Base-by-base conservation (phyloP, 2,888 invertebrate species). In the Rotaria socialis region DNA sequence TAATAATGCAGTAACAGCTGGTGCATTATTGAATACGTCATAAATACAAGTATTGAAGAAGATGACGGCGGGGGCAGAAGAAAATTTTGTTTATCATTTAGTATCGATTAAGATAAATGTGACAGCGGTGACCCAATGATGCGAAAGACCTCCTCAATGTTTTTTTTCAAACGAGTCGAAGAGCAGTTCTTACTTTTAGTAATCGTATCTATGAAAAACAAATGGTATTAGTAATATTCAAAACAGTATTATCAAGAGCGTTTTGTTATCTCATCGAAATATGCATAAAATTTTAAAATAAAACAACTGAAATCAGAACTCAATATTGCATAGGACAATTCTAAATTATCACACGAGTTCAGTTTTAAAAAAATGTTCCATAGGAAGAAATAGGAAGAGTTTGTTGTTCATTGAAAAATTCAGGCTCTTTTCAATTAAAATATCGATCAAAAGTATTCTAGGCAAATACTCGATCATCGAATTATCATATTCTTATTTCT, bases 51-150 rank as follows among this genome's bases (percentile, higher is more conserved):
- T 60, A 60, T 60, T 60, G 58, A 60, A 27, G n/a, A 67, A 67
- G 67, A 35, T 41, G 27, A 27, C 1, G 35, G 35, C 35, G 67
- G 67, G 35, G 67, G 35, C 4, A 41, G 35, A 67, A 19, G 35
- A 67, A 67, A 67, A 67, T 35, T 16, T 35, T 67, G 35, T 67
- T 27, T 27, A 35, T 35, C 35, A 27, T 67, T 67, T 67, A 67
- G 67, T 67, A 67, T 67, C 67, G 67, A 67, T 67, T 67, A 67
- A 67, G 6, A 67, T 1, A 67, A 67, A 67, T 67, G 67, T 7
- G 19, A 67, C 67, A 67, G 67, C 67, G 35, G 67, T 35, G 67
- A 67, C 19, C 27, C 19, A 67, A 16, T 67, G 67, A 67, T 67
- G 67, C 67, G 67, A 67, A 67, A 67, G 67, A 67, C 14, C 19